Evolutionary conservation across 2,797 vertebrate species (phyloP).

Genomic region (Squalus acanthias): DNA sequence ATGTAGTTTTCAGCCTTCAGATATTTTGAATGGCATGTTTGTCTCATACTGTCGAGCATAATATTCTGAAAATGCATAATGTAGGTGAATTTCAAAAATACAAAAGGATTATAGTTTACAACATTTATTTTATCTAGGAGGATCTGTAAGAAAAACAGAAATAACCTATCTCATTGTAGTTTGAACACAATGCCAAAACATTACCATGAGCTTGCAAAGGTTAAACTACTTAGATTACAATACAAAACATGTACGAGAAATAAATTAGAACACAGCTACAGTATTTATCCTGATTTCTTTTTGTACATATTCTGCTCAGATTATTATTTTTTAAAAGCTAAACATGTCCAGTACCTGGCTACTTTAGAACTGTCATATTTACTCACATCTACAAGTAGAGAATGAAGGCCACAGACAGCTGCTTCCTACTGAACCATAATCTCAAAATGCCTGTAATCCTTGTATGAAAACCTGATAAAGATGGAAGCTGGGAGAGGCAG

Average conservation of each 20-base stretch:
- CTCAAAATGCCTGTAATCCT: slow-evolving; percentile 65
- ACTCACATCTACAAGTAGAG: slow-evolving; percentile 36
- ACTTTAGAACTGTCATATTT: slow-evolving; percentile 34
- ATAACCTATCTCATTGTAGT: background rate
- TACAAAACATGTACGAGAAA: background rate
- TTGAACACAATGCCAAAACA: slow-evolving; percentile 9
- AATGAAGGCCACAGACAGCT: slow-evolving; percentile 53
- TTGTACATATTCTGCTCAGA: slow-evolving; percentile 1
- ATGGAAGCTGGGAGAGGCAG: slow-evolving; percentile 46
- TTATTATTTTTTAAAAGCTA: background rate
- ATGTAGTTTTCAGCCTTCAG: slow-evolving; percentile 15
- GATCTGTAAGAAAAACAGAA: background rate
- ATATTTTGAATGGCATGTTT: slow-evolving; percentile 24
- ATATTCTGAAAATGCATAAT: slow-evolving; percentile 20
- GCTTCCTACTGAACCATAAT: slow-evolving; percentile 60
- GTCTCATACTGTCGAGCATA: background rate
- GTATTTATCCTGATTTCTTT: background rate
- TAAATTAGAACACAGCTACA: background rate
- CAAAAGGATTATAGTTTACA: background rate
- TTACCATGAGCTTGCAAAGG: background rate
- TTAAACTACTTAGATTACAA: slow-evolving; percentile 13
- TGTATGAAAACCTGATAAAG: slow-evolving; percentile 55
- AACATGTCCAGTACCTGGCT: slow-evolving; percentile 25
- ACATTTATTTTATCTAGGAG: background rate
- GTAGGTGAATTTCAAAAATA: background rate